Evolutionary conservation across 2,113 vertebrate species (phyloP).

Genomic region (Lates calcarifer): DNA sequence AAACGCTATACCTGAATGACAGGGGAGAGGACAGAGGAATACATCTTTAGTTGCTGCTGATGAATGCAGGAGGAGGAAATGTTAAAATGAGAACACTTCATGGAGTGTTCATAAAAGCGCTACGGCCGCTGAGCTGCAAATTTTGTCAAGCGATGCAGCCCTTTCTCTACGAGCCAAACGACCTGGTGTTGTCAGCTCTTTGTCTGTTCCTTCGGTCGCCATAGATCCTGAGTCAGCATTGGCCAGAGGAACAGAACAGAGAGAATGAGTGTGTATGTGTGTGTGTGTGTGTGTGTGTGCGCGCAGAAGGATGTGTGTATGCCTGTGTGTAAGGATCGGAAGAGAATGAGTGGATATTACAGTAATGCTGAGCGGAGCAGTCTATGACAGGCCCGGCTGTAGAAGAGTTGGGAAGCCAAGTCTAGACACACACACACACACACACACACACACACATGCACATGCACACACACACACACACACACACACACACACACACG

Average conservation of each 20-base stretch:
- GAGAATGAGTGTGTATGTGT: slow-evolving; percentile 14
- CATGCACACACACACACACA: slow-evolving; percentile 15
- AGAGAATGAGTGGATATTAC: slow-evolving; percentile 66
- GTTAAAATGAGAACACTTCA: slow-evolving; percentile 7
- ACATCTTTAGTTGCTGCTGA: slow-evolving; percentile 3
- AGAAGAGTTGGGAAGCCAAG: background rate
- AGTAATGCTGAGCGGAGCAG: slow-evolving; percentile 71
- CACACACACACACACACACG: too few species aligned
- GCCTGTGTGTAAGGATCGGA: slow-evolving; percentile 27
- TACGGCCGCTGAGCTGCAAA: background rate
- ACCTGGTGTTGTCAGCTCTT: slow-evolving; percentile 76
- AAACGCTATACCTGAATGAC: background rate
- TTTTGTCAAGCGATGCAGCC: slow-evolving; percentile 57
- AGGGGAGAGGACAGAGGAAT: background rate
- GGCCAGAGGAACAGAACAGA: slow-evolving; percentile 47
- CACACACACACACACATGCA: background rate
- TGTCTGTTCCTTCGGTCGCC: slow-evolving; percentile 68
- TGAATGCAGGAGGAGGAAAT: background rate
- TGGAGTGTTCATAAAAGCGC: slow-evolving; percentile 18
- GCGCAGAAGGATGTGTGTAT: background rate
- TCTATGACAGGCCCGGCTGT: slow-evolving; percentile 28
- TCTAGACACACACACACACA: slow-evolving; percentile 29
- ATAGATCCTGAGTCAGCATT: slow-evolving; percentile 71
- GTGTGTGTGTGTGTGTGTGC: slow-evolving; percentile 23
- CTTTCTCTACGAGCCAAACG: slow-evolving; percentile 48